These are phyloP conservation scores for Eurytoma californica DNA, from an alignment of 2,888 invertebrate genomes.

Conservation along the genomic window DNA sequence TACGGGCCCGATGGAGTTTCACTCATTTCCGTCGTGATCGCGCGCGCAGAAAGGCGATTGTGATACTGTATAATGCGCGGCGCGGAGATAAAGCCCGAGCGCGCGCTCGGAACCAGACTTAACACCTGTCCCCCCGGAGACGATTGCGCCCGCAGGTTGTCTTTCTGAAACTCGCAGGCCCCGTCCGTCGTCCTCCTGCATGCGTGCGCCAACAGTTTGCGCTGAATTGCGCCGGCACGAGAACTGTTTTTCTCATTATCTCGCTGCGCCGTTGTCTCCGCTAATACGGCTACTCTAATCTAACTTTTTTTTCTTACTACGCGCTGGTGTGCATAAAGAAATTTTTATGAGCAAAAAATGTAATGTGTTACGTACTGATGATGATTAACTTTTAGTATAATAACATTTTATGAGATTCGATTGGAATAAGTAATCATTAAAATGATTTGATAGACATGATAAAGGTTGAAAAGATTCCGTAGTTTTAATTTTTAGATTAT, in stretches of 20 bases:
- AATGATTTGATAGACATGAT: too few relatives aligned
- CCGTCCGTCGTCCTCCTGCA: not conserved
- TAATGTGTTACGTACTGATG: too few relatives aligned
- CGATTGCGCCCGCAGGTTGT: constrained; percentile 50
- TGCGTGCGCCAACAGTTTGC: not conserved
- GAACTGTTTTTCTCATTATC: constrained; percentile 5
- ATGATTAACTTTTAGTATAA: too few relatives aligned
- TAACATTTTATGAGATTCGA: too few relatives aligned
- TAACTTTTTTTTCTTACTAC: too few relatives aligned
- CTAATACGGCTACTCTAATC: not conserved
- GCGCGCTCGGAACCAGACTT: constrained; percentile 30
- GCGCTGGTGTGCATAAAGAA: too few relatives aligned
- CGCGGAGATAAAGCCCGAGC: constrained; percentile 22
- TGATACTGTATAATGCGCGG: constrained; percentile 18
- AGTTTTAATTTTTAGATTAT: too few relatives aligned
- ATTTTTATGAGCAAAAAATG: too few relatives aligned
- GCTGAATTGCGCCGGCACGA: constrained; percentile 4
- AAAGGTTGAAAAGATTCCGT: too few relatives aligned
- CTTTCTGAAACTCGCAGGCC: constrained; percentile 29
- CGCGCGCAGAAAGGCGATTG: constrained; percentile 28
- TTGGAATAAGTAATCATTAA: too few relatives aligned
- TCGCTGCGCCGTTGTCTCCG: not conserved
- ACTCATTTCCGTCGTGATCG: constrained; percentile 52
- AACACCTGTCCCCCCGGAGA: constrained; percentile 46
- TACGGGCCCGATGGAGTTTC: constrained; percentile 50